These are phyloP conservation scores for Melitaea athalia DNA, from an alignment of 2,888 invertebrate species.

Conservation along the genomic window DNA sequence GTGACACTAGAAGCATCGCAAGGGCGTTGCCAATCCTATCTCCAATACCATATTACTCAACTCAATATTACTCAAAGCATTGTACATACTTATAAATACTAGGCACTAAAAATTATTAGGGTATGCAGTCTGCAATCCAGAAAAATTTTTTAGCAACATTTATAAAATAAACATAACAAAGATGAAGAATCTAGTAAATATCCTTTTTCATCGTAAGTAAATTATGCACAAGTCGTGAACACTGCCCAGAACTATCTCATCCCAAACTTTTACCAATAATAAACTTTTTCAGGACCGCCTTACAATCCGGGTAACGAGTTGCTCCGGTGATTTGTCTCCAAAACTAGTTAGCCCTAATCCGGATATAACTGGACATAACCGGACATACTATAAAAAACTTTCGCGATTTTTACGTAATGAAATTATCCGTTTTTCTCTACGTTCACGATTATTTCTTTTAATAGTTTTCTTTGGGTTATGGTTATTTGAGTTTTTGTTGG, in stretches of 20 bases:
- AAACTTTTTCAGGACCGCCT: constrained; percentile 48
- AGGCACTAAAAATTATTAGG: too few species aligned
- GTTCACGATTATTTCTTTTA: not conserved
- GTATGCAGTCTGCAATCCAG: too few species aligned
- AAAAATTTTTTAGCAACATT: too few species aligned
- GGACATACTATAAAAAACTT: constrained; percentile 50
- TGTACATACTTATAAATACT: too few species aligned
- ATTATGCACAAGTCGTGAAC: not conserved
- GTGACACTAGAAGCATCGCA: too few species aligned
- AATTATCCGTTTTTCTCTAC: constrained; percentile 11
- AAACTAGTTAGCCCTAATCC: constrained; percentile 50
- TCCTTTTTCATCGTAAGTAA: too few species aligned
- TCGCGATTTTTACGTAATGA: constrained; percentile 28
- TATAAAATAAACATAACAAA: not conserved
- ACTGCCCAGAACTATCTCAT: constrained; percentile 10
- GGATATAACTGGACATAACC: constrained; percentile 43
- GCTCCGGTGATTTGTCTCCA: constrained; percentile 48
- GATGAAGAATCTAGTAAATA: too few species aligned
- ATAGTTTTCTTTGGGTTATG: not conserved
- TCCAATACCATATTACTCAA: too few species aligned
- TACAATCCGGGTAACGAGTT: constrained; percentile 14
- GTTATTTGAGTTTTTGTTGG: not conserved
- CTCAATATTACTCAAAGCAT: too few species aligned
- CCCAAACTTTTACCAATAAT: constrained; percentile 50
- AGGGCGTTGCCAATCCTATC: too few species aligned